Evolutionary conservation across 2,113 vertebrate species (phyloP).

Genomic region (Murina feae): DNA sequence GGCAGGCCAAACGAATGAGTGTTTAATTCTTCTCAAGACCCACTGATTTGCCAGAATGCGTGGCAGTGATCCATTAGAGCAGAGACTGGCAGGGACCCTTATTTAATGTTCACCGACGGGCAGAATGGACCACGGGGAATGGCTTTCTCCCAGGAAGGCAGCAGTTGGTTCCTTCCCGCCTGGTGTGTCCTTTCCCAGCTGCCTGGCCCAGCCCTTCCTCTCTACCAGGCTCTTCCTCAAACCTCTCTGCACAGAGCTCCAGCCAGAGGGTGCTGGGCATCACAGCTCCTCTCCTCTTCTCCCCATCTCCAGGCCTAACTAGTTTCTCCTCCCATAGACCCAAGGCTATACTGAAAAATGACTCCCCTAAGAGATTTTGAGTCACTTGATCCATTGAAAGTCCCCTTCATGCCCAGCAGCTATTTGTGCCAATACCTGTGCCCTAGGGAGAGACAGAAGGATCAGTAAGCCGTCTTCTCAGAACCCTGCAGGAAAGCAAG

Average conservation of each 20-base stretch:
- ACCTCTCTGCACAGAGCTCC: neutral
- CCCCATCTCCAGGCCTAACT: neutral
- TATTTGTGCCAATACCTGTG: slow-evolving; percentile 4
- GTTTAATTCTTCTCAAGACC: neutral
- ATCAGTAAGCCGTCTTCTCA: neutral
- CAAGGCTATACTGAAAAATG: neutral
- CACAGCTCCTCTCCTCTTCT: neutral
- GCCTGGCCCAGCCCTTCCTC: neutral
- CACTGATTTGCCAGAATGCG: neutral
- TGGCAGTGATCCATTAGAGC: neutral
- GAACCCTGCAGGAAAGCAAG: neutral
- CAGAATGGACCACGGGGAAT: neutral
- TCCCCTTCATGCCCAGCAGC: neutral
- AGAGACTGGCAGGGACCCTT: neutral
- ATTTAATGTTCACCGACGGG: neutral
- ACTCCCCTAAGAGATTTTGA: neutral
- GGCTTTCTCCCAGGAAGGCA: neutral
- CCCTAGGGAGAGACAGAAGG: neutral
- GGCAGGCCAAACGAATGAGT: neutral
- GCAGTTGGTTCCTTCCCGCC: neutral
- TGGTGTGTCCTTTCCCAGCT: neutral
- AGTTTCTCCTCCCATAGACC: neutral
- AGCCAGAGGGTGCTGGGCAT: neutral
- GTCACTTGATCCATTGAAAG: neutral
- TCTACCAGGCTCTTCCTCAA: neutral